phyloP scores from a whole-genome alignment of 2,113 vertebrate genomes.

The Dicerorhinus sumatrensis region DNA sequence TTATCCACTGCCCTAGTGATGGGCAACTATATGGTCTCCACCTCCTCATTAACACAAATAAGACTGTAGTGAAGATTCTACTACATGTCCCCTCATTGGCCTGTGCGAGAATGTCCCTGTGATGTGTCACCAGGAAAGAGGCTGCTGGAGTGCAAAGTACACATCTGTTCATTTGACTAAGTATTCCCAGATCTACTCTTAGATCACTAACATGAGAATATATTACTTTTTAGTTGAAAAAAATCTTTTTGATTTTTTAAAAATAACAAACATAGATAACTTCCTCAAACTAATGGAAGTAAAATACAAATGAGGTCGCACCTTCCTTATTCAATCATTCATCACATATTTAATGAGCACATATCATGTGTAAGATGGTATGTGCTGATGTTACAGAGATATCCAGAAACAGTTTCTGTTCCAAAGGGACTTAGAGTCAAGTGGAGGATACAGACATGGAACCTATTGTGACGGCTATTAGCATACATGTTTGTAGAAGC shows the following conservation, averaged over 20 bases:
- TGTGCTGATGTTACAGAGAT: neutral
- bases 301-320: neutral
- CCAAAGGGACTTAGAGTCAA: neutral
- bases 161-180: neutral
- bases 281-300: neutral
- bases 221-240: neutral
- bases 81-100: neutral
- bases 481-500: neutral
- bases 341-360: neutral
- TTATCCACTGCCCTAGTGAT: neutral
- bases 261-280: neutral
- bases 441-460: neutral
- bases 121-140: neutral
- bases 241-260: neutral
- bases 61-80: neutral
- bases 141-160: neutral
- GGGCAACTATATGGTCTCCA: neutral
- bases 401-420: neutral
- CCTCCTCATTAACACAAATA: neutral
- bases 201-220: neutral
- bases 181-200: neutral
- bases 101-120: neutral
- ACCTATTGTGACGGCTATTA: neutral
- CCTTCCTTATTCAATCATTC: neutral
- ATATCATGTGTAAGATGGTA: neutral